Evolutionary conservation across 2,888 invertebrate species (phyloP), one percentile per base, ranked within the genome.

Genomic region (Mythimna pallens): DNA sequence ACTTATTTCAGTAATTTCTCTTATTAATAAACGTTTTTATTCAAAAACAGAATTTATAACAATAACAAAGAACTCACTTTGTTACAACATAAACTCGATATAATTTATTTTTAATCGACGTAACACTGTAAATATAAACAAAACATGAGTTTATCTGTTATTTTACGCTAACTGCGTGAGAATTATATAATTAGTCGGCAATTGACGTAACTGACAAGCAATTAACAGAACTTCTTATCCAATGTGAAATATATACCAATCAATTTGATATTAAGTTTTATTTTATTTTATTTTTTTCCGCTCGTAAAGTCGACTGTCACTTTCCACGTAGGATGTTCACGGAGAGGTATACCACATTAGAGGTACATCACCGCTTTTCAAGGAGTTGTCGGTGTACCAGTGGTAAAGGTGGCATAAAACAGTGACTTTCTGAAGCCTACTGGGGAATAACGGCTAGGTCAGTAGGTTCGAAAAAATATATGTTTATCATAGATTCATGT

Each of bases 221-320:
- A 80, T 80, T 80, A 76, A 55, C 25, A 65, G 43, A 43, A 62
- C 4, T 52, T 62, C 25, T 65, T 76, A 78, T 80, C 76, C 14
- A 4, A 55, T 54, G 65, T 68, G 52, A 75, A 75, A 80, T 69
- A 68, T 78, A 22, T 57, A 54, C 57, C 65, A 68, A 65, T 74
- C 43, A 68, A 62, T 57, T 63, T 58, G 30, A 50, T 79, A 25
- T 52, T 57, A 20, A 5, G 59, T 59, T 20, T 40, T 25, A 1
- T 25, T 25, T 25, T 25, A 1, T 1, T 25, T 25, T 25, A 25
- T 25, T 25, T 25, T 1, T 1, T 43, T 14, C 4, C 25, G 34
- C 4, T 50, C 22, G 25, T 74, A 54, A 69, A 12, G 59, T 36
- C 36, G 36, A n/a, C n/a, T 10, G 25, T 69, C 8, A 36, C 36